Conservation (phyloP, 2,888 invertebrate genomes). For the Metacarcinus magister region DNA sequence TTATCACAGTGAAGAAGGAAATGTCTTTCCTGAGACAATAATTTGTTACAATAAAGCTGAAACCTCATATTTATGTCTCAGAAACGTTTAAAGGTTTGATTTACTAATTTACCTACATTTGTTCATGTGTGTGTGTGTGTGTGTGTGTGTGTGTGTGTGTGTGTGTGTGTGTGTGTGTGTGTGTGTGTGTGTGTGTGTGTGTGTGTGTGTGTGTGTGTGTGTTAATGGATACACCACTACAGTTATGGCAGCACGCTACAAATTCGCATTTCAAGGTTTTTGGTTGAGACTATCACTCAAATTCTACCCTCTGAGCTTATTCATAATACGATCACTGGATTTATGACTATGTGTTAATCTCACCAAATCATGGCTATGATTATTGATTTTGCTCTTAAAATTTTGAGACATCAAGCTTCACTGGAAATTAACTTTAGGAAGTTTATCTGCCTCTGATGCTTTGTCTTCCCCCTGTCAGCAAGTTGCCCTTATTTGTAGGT, state of each 20-base stretch:
- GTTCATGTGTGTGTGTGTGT: neutral
- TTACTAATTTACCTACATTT: neutral
- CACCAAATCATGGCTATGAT: too few relatives aligned
- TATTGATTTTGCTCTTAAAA: too few relatives aligned
- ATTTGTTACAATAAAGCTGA: neutral
- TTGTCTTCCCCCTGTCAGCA: neutral
- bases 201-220: slow-evolving; percentile 41
- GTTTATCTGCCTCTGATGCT: neutral
- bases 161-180: slow-evolving; percentile 45
- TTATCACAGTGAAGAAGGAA: neutral
- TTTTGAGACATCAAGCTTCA: too few relatives aligned
- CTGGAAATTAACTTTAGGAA: neutral
- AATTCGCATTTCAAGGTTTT: too few relatives aligned
- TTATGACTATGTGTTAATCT: too few relatives aligned
- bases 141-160: neutral
- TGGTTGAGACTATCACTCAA: too few relatives aligned
- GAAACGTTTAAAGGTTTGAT: neutral
- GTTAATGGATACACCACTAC: too few relatives aligned
- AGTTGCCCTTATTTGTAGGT: neutral
- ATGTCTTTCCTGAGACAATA: neutral
- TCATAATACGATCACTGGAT: too few relatives aligned
- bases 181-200: neutral
- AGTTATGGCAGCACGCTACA: too few relatives aligned
- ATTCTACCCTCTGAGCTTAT: too few relatives aligned
- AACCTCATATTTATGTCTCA: neutral